Conservation (phyloP, 2,888 invertebrate genomes). For the Parnassius apollo region DNA sequence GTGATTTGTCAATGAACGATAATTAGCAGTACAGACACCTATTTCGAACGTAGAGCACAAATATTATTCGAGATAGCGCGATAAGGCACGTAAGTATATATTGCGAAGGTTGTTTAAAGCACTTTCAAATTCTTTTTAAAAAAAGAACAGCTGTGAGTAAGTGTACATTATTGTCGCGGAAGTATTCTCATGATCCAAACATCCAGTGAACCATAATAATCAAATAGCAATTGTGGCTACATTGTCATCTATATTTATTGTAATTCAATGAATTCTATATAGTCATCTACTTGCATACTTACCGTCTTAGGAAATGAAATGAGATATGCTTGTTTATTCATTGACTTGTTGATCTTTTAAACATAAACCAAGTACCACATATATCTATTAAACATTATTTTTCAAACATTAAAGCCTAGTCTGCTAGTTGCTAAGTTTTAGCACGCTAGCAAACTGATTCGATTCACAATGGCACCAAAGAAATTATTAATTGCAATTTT, state of each 20-base stretch:
- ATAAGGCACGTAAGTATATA: conserved; percentile 3
- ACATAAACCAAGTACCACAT: no score
- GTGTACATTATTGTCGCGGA: not conserved
- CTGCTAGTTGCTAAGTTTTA: no score
- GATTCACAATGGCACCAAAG: no score
- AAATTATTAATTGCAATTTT: no score
- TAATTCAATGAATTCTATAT: conserved; percentile 14
- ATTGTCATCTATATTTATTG: conserved; percentile 19
- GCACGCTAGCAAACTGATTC: no score
- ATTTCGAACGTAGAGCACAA: conserved; percentile 1
- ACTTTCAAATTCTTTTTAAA: conserved; percentile 2
- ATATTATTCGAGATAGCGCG: not conserved
- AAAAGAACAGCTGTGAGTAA: not conserved
- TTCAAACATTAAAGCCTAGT: no score
- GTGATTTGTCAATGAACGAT: no score
- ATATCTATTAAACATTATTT: no score
- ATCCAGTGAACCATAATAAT: not conserved
- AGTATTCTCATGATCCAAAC: not conserved
- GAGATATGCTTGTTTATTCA: not conserved
- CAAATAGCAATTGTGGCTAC: conserved; percentile 12
- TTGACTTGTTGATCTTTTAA: not conserved
- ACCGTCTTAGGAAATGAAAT: conserved; percentile 4
- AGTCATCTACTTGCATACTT: conserved; percentile 5
- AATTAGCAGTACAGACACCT: not conserved
- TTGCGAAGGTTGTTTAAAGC: not conserved